phyloP scores from a whole-genome alignment of 2,113 vertebrate genomes.

The Ophthalmolycus amberensis region DNA sequence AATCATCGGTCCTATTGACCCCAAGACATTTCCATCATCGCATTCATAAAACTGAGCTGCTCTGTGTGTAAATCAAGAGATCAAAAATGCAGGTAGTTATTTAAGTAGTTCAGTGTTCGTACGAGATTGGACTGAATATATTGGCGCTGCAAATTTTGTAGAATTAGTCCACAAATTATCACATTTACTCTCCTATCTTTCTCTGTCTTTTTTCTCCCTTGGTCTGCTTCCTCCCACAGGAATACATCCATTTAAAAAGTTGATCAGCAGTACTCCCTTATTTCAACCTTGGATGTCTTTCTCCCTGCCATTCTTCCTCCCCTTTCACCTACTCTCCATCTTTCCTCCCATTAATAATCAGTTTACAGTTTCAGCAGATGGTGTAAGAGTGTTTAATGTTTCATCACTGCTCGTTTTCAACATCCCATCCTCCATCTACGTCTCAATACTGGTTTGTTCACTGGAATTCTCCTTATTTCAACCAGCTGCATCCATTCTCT shows the following conservation, averaged over 20 bases:
- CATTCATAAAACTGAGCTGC: conserved; percentile 1
- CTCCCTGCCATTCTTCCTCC: conserved; percentile 2
- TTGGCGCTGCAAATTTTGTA: conserved; percentile 2
- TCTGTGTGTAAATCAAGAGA: conserved; percentile 11
- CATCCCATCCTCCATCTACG: conserved; percentile 1
- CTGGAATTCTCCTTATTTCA: background rate
- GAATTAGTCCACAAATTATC: conserved; percentile 25
- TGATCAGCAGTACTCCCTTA: conserved; percentile 16
- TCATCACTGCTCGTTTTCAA: conserved; percentile 34
- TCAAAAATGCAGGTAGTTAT: background rate
- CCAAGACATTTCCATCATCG: background rate
- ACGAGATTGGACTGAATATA: conserved; percentile 21
- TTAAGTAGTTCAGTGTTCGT: conserved; percentile 2
- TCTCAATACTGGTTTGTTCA: conserved; percentile 25
- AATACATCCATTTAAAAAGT: conserved; percentile 11
- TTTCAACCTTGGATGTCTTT: conserved; percentile 12
- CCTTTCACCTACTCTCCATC: conserved; percentile 30
- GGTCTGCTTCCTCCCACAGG: conserved; percentile 2
- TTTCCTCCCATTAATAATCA: conserved; percentile 27
- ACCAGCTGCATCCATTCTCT: conserved; percentile 9
- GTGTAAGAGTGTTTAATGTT: conserved; percentile 51
- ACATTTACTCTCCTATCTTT: conserved; percentile 14
- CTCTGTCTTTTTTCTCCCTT: background rate
- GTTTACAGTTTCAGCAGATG: conserved; percentile 24
- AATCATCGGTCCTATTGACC: background rate